Percentiles rank a stretch among this genome's conserved stretches.
Evolutionary conservation across 2,113 vertebrate genomes (phyloP).

Genomic region (Perca schrenkii): DNA sequence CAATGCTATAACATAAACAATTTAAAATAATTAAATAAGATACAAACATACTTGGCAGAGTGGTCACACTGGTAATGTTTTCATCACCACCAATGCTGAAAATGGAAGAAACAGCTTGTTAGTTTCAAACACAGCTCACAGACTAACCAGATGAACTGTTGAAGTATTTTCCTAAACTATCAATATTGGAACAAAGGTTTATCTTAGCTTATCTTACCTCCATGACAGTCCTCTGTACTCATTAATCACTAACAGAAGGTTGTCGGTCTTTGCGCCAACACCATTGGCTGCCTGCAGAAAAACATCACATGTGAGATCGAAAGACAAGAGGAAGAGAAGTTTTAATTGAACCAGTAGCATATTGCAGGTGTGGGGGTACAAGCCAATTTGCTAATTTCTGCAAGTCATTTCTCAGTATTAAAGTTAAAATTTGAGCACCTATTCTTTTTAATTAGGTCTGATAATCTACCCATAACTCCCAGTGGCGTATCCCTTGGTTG

Average conservation of each 20-base stretch:
- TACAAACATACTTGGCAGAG: constrained; percentile 90
- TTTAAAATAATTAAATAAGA: neutral
- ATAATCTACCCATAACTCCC: neutral
- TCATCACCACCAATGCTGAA: constrained; percentile 90
- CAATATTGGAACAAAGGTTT: constrained; percentile 1
- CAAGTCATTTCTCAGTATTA: neutral
- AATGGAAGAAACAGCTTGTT: constrained; percentile 39
- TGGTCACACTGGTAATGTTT: constrained; percentile 87
- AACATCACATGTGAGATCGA: constrained; percentile 12
- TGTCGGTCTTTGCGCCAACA: constrained; percentile 83
- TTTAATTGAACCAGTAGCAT: neutral
- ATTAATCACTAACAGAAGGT: constrained; percentile 81
- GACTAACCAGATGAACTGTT: neutral
- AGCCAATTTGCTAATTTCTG: neutral
- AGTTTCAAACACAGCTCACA: constrained; percentile 1
- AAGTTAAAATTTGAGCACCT: neutral
- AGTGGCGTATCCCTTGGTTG: neutral
- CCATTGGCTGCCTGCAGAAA: constrained; percentile 89
- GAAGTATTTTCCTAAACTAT: neutral
- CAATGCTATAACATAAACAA: neutral
- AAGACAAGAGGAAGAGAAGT: neutral
- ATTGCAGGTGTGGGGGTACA: neutral
- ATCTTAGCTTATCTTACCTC: constrained; percentile 82
- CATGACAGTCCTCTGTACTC: constrained; percentile 92
- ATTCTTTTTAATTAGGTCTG: no score